Percentiles rank a stretch among this genome's conserved stretches.
These are phyloP conservation scores for Empidonax alnorum DNA, from an alignment of 2,113 vertebrate genomes.

Conservation along the genomic window DNA sequence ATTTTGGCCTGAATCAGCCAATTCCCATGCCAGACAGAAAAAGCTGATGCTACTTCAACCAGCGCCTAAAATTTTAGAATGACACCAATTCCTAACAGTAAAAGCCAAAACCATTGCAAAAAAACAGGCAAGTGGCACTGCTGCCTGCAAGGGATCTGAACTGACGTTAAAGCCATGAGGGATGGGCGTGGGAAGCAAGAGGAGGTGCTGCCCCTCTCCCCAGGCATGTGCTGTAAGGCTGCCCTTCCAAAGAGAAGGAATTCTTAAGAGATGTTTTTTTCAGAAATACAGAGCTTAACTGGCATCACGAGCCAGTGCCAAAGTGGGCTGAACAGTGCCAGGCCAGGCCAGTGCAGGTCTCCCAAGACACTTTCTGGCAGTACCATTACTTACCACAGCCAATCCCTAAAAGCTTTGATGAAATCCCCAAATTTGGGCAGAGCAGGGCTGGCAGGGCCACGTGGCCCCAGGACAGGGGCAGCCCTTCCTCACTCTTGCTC, in stretches of 20 bases:
- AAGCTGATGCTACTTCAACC: not conserved
- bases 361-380: not conserved
- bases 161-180: not conserved
- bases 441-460: not conserved
- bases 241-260: not conserved
- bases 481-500: not conserved
- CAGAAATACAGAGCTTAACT: fast-evolving
- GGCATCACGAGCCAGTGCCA: fast-evolving
- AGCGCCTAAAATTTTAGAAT: not conserved
- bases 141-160: not conserved
- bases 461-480: not conserved
- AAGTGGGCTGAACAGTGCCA: not conserved
- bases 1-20: not conserved
- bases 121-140: not conserved
- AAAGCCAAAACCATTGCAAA: not conserved
- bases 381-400: not conserved
- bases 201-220: not conserved
- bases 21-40: not conserved
- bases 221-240: not conserved
- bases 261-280: not conserved
- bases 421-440: not conserved
- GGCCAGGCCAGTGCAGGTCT: not conserved
- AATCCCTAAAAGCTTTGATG: not conserved
- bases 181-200: not conserved
- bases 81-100: not conserved